A percentile compares a stretch with the other conserved stretches of the same genome.
Conservation (phyloP, 2,888 invertebrate species). For the Fissipunctia ypsillon region DNA sequence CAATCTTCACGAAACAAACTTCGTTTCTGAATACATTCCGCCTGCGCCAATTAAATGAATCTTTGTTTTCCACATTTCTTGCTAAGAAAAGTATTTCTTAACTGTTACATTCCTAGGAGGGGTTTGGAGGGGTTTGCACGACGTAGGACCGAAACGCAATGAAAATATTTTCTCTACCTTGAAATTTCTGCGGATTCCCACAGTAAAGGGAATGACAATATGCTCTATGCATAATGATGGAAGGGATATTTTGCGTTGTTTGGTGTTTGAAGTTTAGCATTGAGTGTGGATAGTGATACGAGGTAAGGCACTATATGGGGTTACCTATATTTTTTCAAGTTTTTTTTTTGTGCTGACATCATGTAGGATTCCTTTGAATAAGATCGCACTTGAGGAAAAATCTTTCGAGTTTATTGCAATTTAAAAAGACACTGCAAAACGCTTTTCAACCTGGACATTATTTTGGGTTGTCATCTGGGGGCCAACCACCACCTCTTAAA, state of each 20-base stretch:
- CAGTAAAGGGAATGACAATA: conserved; percentile 50
- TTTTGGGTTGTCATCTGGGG: neutral
- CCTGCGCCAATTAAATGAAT: conserved; percentile 61
- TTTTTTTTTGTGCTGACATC: neutral
- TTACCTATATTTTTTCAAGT: neutral
- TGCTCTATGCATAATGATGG: conserved; percentile 41
- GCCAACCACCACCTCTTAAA: too few species aligned
- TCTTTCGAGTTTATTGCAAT: neutral
- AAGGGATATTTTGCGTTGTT: conserved; percentile 47
- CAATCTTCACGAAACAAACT: conserved; percentile 48
- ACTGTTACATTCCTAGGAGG: conserved; percentile 60
- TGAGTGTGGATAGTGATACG: conserved; percentile 23
- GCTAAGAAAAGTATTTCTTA: conserved; percentile 58
- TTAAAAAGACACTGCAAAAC: neutral
- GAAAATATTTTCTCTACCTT: conserved; percentile 61
- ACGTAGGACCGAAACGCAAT: conserved; percentile 56
- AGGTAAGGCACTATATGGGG: neutral
- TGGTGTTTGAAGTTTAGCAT: conserved; percentile 11
- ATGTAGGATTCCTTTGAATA: neutral
- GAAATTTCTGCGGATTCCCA: conserved; percentile 44
- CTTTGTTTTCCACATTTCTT: conserved; percentile 60
- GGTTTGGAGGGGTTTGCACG: conserved; percentile 32
- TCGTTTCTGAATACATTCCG: conserved; percentile 44
- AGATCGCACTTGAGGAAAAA: neutral
- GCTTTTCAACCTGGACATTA: neutral